Base-by-base conservation (phyloP, 2,888 invertebrate genomes). In the Ormyrus nitidulus region DNA sequence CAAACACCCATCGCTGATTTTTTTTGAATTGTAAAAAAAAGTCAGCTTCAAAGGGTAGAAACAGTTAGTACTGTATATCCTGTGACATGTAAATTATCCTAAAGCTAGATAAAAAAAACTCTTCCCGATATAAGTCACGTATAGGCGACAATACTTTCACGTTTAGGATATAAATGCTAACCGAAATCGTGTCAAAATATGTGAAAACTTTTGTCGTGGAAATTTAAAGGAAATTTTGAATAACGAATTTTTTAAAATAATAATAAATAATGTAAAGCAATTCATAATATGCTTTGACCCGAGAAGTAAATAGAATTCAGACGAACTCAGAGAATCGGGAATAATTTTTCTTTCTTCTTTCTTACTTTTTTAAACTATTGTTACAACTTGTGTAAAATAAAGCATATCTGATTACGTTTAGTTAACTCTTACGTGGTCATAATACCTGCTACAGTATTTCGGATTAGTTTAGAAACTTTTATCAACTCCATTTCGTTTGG, bases 371-470 rank as follows among this genome's bases (percentile, higher is more conserved):
- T 85, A 84, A 84, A 68, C 66, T 64, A 73, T 72, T 81, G 70
- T 79, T 77, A 74, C 68, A 86, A 84, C 80, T 76, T 80, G 83
- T 88, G 85, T 87, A 87, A 86, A 87, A 75, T 80, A 82, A 86
- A 86, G 85, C 80, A 83, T 87, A 85, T 84, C 83, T 83, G 84
- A 86, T 85, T 85, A 85, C 80, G 84, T 86, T 86, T 85, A 85
- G 86, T 85, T 86, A 85, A 87, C 85, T 86, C 85, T 86, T 86
- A 87, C 85, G 86, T 88, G 87, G 88, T 89, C 87, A 87, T 87
- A 87, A 90, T 89, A 89, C 90, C 90, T 90, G 88, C 85, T 89
- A 86, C 90, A 90, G 90, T 90, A 90, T 90, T 90, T 90, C 86
- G 86, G 85, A 88, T 88, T 89, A 90, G 89, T 87, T 85, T 89